Percentiles rank a stretch among this genome's conserved stretches.
These are phyloP conservation scores for Amphilophus citrinellus DNA, from an alignment of 2,113 vertebrate genomes.

Conservation along the genomic window DNA sequence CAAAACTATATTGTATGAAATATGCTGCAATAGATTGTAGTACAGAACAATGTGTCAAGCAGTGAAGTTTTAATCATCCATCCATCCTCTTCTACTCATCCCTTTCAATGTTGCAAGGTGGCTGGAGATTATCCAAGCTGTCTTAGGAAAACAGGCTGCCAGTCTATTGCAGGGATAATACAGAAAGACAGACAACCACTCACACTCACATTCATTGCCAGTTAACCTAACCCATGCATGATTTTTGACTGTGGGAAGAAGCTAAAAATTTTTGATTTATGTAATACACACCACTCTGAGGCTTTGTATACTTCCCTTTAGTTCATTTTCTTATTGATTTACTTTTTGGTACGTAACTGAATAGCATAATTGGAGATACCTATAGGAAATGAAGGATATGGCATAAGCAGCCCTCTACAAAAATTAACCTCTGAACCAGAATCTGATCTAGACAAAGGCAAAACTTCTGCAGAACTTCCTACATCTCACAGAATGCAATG, in stretches of 20 bases:
- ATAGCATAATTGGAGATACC: background rate
- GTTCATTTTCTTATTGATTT: background rate
- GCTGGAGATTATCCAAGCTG: too few species aligned
- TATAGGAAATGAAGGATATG: background rate
- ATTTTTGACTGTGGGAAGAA: background rate
- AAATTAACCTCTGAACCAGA: background rate
- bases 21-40: background rate
- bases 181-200: background rate
- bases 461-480: background rate
- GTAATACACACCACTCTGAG: background rate
- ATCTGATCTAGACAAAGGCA: background rate
- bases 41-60: background rate
- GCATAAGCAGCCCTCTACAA: background rate
- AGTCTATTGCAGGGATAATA: too few species aligned
- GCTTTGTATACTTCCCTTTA: too few species aligned
- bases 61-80: too few species aligned
- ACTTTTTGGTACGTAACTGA: background rate
- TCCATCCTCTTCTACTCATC: too few species aligned
- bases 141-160: too few species aligned
- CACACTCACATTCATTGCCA: background rate
- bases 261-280: rapidly evolving
- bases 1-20: background rate
- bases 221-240: background rate
- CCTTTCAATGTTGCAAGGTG: too few species aligned
- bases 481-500: background rate